These are phyloP conservation scores for Tanytarsus gracilentus DNA, from an alignment of 2,888 invertebrate species.

Conservation along the genomic window DNA sequence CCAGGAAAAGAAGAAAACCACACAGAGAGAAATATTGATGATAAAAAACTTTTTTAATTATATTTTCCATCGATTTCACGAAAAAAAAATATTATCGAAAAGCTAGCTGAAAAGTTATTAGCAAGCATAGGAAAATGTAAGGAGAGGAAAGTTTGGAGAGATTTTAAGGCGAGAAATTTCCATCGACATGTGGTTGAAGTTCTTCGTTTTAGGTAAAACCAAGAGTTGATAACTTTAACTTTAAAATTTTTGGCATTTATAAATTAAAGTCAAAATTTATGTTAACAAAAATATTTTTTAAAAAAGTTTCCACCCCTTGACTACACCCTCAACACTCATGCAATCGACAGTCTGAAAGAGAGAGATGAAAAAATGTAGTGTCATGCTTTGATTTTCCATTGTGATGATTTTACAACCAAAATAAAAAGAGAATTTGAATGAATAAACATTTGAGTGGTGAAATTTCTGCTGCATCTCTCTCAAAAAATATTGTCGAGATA, in stretches of 20 bases:
- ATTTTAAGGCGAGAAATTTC: neutral
- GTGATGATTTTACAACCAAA: neutral
- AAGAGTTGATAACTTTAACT: neutral
- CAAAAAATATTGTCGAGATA: too few relatives aligned
- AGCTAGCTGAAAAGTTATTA: slow-evolving; percentile 26
- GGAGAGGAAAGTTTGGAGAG: neutral
- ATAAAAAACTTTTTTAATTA: slow-evolving; percentile 29
- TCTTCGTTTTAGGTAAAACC: neutral
- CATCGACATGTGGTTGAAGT: too few relatives aligned
- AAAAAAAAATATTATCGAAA: slow-evolving; percentile 3
- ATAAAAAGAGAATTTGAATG: too few relatives aligned
- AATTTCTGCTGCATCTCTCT: neutral
- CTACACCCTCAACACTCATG: too few relatives aligned
- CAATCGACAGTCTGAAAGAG: too few relatives aligned
- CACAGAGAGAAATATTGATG: slow-evolving; percentile 12
- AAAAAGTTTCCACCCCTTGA: neutral
- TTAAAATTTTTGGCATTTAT: neutral
- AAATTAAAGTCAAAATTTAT: neutral
- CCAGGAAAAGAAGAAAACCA: neutral
- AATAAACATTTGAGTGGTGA: neutral
- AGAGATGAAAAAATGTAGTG: neutral
- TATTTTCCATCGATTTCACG: slow-evolving; percentile 23
- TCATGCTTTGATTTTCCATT: slow-evolving; percentile 12
- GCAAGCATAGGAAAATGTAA: neutral
- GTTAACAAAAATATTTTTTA: neutral